These are phyloP conservation scores for Charaxes varanes DNA, from an alignment of 1,140 invertebrate genomes.

Conservation along the genomic window DNA sequence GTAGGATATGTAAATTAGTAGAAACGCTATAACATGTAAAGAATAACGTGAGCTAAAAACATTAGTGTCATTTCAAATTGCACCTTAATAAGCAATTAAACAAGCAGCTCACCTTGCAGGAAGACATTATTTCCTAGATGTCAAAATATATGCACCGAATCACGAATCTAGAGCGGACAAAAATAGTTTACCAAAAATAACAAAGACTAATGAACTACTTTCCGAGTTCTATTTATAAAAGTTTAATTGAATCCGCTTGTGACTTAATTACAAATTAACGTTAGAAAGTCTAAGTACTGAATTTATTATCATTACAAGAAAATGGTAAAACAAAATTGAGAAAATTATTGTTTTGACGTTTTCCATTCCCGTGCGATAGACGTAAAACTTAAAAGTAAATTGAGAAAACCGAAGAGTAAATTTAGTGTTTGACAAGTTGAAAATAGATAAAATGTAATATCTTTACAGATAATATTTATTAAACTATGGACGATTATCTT, in stretches of 20 bases:
- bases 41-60: conserved; percentile 9
- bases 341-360: conserved; percentile 62
- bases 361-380: conserved; percentile 26
- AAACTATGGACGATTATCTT: too few species aligned
- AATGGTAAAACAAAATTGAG: conserved; percentile 42
- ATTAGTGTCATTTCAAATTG: conserved; percentile 9
- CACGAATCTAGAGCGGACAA: conserved; percentile 59
- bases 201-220: conserved; percentile 26
- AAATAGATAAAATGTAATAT: conserved; percentile 1
- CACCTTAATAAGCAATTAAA: conserved; percentile 13
- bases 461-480: not conserved
- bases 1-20: conserved; percentile 8
- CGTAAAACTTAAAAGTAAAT: too few species aligned
- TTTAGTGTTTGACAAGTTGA: conserved; percentile 1
- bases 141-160: conserved; percentile 61
- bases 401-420: too few species aligned
- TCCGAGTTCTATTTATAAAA: conserved; percentile 4
- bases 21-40: conserved; percentile 2
- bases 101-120: conserved; percentile 45
- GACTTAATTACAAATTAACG: conserved; percentile 1
- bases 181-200: conserved; percentile 71
- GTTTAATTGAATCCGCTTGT: conserved; percentile 3
- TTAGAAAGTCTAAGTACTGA: conserved; percentile 2
- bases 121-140: conserved; percentile 57
- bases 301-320: conserved; percentile 2